phyloP scores from a whole-genome alignment of 2,888 invertebrate species.

The Eurytoma californica region DNA sequence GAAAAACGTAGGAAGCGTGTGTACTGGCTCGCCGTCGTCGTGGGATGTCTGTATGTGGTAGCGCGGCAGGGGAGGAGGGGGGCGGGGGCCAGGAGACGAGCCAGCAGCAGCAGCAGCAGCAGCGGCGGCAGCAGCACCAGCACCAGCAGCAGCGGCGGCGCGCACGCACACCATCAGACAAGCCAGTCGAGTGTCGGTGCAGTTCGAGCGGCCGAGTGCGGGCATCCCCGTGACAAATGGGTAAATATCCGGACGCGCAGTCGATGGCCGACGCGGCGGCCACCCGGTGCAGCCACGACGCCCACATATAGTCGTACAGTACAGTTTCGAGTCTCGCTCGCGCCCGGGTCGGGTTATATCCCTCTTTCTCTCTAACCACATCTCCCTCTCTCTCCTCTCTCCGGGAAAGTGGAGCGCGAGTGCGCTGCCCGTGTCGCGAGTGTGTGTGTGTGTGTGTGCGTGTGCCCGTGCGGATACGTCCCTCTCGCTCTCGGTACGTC shows the following conservation, averaged over 20 bases:
- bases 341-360: neutral
- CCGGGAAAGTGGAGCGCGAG: conserved; percentile 53
- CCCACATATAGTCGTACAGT: neutral
- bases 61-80: conserved; percentile 55
- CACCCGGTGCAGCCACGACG: neutral
- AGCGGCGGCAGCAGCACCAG: conserved; percentile 1
- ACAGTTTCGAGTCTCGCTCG: neutral
- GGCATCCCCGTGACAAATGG: conserved; percentile 69
- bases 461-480: neutral
- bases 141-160: conserved; percentile 1
- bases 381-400: conserved; percentile 1
- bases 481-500: neutral
- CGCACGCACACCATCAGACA: conserved; percentile 24
- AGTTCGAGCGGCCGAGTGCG: conserved; percentile 66
- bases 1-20: conserved; percentile 74
- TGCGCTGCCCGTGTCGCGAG: conserved; percentile 44
- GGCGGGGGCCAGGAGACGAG: conserved; percentile 66
- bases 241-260: conserved; percentile 65
- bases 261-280: neutral
- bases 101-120: conserved; percentile 1
- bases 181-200: conserved; percentile 64
- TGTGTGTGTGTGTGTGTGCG: conserved; percentile 48
- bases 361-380: neutral
- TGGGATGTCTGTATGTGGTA: conserved; percentile 73
- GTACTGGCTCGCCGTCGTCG: conserved; percentile 22